Evolutionary conservation across 2,888 invertebrate species (phyloP).

Genomic region (Sarcophaga variegata): DNA sequence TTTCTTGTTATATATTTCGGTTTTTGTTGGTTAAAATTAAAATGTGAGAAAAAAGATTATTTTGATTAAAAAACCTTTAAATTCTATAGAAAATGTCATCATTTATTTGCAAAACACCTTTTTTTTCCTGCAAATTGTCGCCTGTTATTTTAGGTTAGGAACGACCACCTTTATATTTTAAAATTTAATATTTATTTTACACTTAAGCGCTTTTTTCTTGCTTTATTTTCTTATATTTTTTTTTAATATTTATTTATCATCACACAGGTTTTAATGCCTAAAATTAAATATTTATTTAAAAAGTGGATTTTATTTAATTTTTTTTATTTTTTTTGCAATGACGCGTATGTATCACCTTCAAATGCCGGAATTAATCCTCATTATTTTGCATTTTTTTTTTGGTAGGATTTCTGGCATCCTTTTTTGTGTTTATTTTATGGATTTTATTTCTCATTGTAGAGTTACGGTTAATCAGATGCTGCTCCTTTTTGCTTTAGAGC

Average conservation of each 20-base stretch:
- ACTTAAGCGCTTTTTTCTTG: constrained; percentile 53
- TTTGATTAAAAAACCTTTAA: constrained; percentile 34
- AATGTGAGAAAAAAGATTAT: constrained; percentile 48
- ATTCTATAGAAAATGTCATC: constrained; percentile 53
- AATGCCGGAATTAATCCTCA: constrained; percentile 33
- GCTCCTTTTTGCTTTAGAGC: too few species aligned
- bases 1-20: not conserved
- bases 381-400: constrained; percentile 36
- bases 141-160: not conserved
- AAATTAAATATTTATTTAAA: constrained; percentile 68
- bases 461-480: too few species aligned
- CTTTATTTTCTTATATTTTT: not conserved
- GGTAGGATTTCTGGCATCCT: constrained; percentile 3
- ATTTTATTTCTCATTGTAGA: constrained; percentile 19
- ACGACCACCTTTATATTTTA: not conserved
- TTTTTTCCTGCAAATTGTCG: constrained; percentile 17
- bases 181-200: constrained; percentile 59
- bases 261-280: constrained; percentile 42
- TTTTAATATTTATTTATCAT: not conserved
- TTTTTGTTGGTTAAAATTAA: too few species aligned
- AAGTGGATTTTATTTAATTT: constrained; percentile 45
- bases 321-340: constrained; percentile 47
- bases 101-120: constrained; percentile 10
- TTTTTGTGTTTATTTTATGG: constrained; percentile 58
- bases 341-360: constrained; percentile 44